Percentiles rank a stretch among this genome's conserved stretches.
Conservation (phyloP, 2,888 invertebrate genomes). For the Acanthopleura granulata region DNA sequence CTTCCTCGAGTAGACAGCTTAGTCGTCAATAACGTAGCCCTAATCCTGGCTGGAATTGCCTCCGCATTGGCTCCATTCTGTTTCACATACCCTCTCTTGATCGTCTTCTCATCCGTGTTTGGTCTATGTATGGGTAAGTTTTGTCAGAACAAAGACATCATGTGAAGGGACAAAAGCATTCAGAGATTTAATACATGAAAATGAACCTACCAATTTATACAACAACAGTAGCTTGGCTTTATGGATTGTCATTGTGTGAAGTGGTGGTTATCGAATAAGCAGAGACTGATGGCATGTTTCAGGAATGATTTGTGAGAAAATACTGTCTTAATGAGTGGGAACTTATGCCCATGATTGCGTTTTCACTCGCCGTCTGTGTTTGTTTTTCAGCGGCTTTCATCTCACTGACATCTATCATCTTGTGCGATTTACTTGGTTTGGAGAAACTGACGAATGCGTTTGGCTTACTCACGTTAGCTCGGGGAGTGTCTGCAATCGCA, state of each 20-base stretch:
- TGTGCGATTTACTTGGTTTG: slow-evolving; percentile 94
- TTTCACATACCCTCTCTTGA: slow-evolving; percentile 80
- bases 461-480: slow-evolving; percentile 93
- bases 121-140: slow-evolving; percentile 76
- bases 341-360: not conserved
- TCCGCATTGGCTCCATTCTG: slow-evolving; percentile 90
- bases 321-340: not conserved
- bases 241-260: too few relatives aligned
- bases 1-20: slow-evolving; percentile 82
- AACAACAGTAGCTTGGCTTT: too few relatives aligned
- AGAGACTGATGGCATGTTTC: too few relatives aligned
- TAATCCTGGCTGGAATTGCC: slow-evolving; percentile 87
- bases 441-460: slow-evolving; percentile 98
- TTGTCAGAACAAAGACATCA: too few relatives aligned
- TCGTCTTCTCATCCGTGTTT: slow-evolving; percentile 87
- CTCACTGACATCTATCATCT: slow-evolving; percentile 96
- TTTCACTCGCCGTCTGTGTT: not conserved
- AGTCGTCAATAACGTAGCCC: slow-evolving; percentile 89
- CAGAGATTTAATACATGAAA: too few relatives aligned
- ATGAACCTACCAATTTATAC: too few relatives aligned
- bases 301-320: not conserved
- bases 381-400: slow-evolving; percentile 89
- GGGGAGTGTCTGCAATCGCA: slow-evolving; percentile 93
- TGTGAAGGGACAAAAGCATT: too few relatives aligned
- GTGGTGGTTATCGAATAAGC: too few relatives aligned